These are phyloP conservation scores for Octonoba sinensis DNA, from an alignment of 2,888 invertebrate genomes.

Conservation along the genomic window DNA sequence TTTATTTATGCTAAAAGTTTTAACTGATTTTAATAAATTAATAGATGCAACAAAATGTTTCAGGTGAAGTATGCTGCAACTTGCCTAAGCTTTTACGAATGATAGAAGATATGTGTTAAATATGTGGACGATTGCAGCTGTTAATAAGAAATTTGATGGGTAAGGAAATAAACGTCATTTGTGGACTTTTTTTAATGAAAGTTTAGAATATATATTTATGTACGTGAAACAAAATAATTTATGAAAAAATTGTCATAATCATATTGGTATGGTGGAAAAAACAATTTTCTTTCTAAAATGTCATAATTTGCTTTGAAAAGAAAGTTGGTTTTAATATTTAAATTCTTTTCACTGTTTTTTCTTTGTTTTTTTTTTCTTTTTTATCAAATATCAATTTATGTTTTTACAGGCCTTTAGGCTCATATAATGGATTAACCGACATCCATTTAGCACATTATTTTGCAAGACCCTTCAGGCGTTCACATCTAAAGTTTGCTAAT, in stretches of 20 bases:
- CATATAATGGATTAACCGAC: conserved; percentile 59
- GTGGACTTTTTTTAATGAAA: too few species aligned
- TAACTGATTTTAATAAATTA: too few species aligned
- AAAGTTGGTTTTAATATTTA: neutral
- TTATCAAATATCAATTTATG: neutral
- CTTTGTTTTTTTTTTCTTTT: neutral
- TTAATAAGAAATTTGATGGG: conserved; percentile 59
- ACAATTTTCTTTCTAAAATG: neutral
- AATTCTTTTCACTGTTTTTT: neutral
- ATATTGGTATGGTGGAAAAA: too few species aligned
- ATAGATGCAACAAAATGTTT: too few species aligned
- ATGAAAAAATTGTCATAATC: too few species aligned
- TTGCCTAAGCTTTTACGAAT: too few species aligned
- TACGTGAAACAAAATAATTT: too few species aligned
- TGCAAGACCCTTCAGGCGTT: conserved; percentile 32
- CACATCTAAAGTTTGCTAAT: conserved; percentile 46
- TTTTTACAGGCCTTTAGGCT: conserved; percentile 49
- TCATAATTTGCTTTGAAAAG: conserved; percentile 8
- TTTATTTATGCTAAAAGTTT: too few species aligned
- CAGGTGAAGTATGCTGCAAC: too few species aligned
- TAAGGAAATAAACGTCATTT: conserved; percentile 1
- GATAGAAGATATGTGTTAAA: neutral
- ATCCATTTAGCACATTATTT: conserved; percentile 57
- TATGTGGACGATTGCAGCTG: conserved; percentile 63
- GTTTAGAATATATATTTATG: too few species aligned